Evolutionary conservation across 2,797 vertebrate genomes (phyloP), one percentile per base, ranked within the genome.

Genomic region (Epinephelus coioides): DNA sequence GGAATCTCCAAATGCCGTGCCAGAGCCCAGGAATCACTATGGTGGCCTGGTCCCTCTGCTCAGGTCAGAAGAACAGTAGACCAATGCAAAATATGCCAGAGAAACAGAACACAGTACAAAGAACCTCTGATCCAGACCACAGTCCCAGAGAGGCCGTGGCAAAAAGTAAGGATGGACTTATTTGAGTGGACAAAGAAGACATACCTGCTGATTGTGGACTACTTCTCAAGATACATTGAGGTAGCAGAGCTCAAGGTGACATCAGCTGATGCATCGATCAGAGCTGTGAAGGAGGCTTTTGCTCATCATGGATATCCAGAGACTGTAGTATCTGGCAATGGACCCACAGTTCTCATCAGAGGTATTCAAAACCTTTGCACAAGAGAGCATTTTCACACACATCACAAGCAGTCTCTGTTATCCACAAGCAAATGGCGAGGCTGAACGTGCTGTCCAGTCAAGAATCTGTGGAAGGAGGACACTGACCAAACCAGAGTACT

Each of bases 191-290:
- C 18, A 18, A 69, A 55, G 23, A 47, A 56, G 2, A n/a, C 17
- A 5, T 69, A 56, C 7, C 23, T 57, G 38, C 15, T 44, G 3
- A 40, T 55, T 23, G 3, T 44, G 4, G 3, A 81, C 55, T 19
- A 18, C 46, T 47, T 69, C 17, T 69, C 13, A 1, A 30, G 34
- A 14, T 25, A 46, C 15, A n/a, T 14, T 1, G 27, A 59, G 54
- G 44, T 59, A 49, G 68, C 68, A 7, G 23, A 70, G 17, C 68
- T 70, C 18, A 57, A 44, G 6, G 6, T 46, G 17, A 69, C 25
- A 15, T 69, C 54, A 46, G 21, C 67, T 11, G 53, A 69, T 10
- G 34, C 6, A 1, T 27, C 53, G 12, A 8, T 55, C 15, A 1
- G 14, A 55, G 23, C 21, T 25, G 53, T 8, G 14, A 55, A 55